phyloP scores from a whole-genome alignment of 2,888 invertebrate genomes.

The Acleris sparsana region DNA sequence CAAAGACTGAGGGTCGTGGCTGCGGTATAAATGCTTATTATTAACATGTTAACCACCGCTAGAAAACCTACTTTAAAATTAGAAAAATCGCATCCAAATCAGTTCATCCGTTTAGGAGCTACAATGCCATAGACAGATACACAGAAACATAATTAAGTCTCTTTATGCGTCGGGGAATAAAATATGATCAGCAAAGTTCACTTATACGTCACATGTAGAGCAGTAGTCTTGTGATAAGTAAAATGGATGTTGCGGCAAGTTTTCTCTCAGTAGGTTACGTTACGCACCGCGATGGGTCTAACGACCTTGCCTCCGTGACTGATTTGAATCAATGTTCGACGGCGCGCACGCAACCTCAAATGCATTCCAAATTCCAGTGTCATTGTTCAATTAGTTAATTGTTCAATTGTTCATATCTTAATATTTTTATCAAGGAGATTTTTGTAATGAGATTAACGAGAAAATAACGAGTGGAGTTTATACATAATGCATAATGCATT shows the following conservation, averaged over 20 bases:
- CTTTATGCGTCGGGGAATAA: no score
- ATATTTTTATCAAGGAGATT: constrained; percentile 10
- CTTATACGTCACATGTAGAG: no score
- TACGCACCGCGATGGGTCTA: constrained; percentile 45
- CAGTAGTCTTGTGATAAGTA: no score
- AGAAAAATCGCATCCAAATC: no score
- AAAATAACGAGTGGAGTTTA: neutral
- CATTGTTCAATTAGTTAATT: constrained; percentile 49
- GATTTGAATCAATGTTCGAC: constrained; percentile 53
- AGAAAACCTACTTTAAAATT: no score
- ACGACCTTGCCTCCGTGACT: constrained; percentile 59
- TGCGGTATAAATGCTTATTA: no score
- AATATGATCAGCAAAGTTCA: no score
- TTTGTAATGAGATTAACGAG: constrained; percentile 2
- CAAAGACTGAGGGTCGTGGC: no score
- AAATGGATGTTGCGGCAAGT: neutral
- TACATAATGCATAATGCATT: constrained; percentile 14
- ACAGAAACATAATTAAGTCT: no score
- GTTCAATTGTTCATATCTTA: constrained; percentile 30
- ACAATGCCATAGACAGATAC: no score
- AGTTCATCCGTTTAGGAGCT: no score
- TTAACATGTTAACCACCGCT: no score
- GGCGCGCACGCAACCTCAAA: constrained; percentile 43
- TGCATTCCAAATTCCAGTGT: constrained; percentile 50
- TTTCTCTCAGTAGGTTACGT: constrained; percentile 9